These are phyloP conservation scores for Ursus arctos DNA, from an alignment of 2,113 vertebrate species.

Conservation along the genomic window DNA sequence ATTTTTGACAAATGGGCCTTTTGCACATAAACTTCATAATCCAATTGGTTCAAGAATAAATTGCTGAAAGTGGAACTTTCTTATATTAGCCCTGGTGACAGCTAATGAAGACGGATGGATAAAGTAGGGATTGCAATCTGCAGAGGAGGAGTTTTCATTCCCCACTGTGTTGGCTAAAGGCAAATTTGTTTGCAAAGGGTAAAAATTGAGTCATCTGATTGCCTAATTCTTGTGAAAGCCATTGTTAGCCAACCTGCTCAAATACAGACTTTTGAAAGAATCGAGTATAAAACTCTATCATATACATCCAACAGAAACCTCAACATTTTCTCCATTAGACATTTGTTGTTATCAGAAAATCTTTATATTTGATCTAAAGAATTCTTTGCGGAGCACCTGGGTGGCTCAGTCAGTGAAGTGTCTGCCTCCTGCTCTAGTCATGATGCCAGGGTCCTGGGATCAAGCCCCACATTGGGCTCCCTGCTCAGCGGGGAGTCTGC, in stretches of 20 bases:
- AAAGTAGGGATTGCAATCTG: neutral
- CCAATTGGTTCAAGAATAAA: slow-evolving; percentile 76
- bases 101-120: slow-evolving; percentile 69
- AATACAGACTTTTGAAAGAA: slow-evolving; percentile 51
- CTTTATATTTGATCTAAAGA: slow-evolving; percentile 37
- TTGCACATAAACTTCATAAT: slow-evolving; percentile 70
- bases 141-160: neutral
- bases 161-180: slow-evolving; percentile 53
- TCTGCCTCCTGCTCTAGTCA: neutral
- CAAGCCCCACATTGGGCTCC: neutral
- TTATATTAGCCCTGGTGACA: slow-evolving; percentile 66
- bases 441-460: neutral
- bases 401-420: neutral
- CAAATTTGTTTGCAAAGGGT: slow-evolving; percentile 68
- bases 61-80: slow-evolving; percentile 65
- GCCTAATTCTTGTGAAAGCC: slow-evolving; percentile 70
- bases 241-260: slow-evolving; percentile 40
- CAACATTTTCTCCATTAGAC: neutral
- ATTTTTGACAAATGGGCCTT: slow-evolving; percentile 76
- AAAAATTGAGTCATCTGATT: slow-evolving; percentile 71
- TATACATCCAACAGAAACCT: neutral
- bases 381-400: neutral
- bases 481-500: neutral
- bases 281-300: slow-evolving; percentile 18
- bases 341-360: slow-evolving; percentile 42